Conservation (phyloP, 2,888 invertebrate species). For the Drosophila histrio region DNA sequence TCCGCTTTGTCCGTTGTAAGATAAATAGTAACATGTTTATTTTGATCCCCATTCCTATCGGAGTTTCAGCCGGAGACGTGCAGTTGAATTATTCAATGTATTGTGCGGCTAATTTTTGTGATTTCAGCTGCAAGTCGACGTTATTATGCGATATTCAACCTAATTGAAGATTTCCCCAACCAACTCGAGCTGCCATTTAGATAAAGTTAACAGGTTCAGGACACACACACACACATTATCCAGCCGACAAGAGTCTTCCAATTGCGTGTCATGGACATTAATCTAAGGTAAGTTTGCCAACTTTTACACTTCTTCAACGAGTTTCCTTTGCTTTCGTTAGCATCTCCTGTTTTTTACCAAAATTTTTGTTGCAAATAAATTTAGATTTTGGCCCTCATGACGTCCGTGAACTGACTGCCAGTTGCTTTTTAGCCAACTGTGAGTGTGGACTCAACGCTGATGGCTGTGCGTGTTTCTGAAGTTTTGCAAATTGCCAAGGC, state of each 20-base stretch:
- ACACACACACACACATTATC: neutral
- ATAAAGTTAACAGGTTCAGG: slow-evolving; percentile 1
- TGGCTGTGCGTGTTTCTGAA: slow-evolving; percentile 69
- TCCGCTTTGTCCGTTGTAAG: slow-evolving; percentile 57
- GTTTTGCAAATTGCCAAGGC: slow-evolving; percentile 70
- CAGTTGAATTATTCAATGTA: slow-evolving; percentile 62
- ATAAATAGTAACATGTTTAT: slow-evolving; percentile 73
- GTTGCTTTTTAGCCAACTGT: slow-evolving; percentile 16
- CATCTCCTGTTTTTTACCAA: neutral
- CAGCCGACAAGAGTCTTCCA: neutral
- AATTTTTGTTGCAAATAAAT: slow-evolving; percentile 59
- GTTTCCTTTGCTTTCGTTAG: neutral
- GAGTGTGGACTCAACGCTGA: slow-evolving; percentile 27
- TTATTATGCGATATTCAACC: slow-evolving; percentile 41
- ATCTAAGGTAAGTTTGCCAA: slow-evolving; percentile 28
- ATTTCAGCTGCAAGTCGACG: slow-evolving; percentile 20
- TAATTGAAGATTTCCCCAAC: slow-evolving; percentile 17
- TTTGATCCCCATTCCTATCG: slow-evolving; percentile 26
- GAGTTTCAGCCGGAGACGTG: slow-evolving; percentile 24
- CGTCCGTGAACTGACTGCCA: slow-evolving; percentile 23
- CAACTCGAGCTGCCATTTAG: neutral
- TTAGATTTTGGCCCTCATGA: slow-evolving; percentile 51
- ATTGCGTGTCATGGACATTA: slow-evolving; percentile 25
- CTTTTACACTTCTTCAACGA: neutral
- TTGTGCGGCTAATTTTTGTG: slow-evolving; percentile 52